Evolutionary conservation across 2,113 vertebrate genomes (phyloP).

Genomic region (Oncorhynchus clarkii): DNA sequence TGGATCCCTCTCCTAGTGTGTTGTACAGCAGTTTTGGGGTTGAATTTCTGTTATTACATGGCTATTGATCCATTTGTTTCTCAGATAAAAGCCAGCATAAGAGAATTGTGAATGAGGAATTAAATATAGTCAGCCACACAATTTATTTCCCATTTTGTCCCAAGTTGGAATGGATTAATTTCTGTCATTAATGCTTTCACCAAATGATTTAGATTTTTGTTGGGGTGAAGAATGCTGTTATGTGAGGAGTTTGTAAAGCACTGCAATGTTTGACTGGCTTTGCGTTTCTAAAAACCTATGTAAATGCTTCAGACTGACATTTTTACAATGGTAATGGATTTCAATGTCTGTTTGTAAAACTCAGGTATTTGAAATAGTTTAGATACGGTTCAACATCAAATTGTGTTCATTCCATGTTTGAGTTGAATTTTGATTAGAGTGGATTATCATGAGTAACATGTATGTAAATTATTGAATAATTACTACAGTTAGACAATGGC

Average conservation of each 20-base stretch:
- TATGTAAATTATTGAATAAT: not conserved
- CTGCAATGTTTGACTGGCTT: not conserved
- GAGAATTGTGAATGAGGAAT: not conserved
- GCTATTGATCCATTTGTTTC: not conserved
- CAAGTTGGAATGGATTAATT: not conserved
- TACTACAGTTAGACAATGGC: not conserved
- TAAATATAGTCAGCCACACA: not conserved
- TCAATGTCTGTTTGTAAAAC: not conserved
- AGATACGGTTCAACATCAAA: not conserved
- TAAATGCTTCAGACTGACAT: not conserved
- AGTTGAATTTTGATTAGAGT: not conserved
- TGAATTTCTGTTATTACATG: not conserved
- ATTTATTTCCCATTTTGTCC: not conserved
- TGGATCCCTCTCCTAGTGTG: not conserved
- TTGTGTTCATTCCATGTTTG: not conserved
- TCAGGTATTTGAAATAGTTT: not conserved
- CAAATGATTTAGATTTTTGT: not conserved
- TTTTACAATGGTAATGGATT: not conserved
- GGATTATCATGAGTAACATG: not conserved
- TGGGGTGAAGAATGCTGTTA: not conserved
- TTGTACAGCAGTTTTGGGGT: not conserved
- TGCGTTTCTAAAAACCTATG: not conserved
- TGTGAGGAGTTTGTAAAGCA: not conserved
- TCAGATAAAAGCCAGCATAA: not conserved
- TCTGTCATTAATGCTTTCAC: not conserved